phyloP scores from a whole-genome alignment of 1,140 invertebrate genomes.

The Musca domestica region DNA sequence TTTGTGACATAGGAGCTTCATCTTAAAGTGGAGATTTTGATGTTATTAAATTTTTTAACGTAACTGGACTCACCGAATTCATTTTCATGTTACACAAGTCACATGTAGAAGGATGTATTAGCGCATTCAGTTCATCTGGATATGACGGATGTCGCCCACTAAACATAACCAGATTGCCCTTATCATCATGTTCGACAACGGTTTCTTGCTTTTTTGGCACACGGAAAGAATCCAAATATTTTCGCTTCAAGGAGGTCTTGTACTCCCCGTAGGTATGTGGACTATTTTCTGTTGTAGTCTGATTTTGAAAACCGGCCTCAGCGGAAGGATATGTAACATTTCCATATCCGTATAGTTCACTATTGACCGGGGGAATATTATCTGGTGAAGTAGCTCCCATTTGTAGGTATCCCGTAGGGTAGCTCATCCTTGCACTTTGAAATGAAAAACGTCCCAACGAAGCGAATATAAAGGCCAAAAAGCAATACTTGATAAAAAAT shows the following conservation, averaged over 20 bases:
- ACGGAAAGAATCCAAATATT: neutral
- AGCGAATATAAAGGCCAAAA: too few species aligned
- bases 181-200: neutral
- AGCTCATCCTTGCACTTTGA: conserved; percentile 31
- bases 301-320: too few species aligned
- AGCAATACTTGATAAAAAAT: too few species aligned
- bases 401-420: conserved; percentile 30
- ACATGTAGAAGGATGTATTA: conserved; percentile 54
- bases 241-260: neutral
- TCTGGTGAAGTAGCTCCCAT: conserved; percentile 32
- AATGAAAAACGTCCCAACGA: too few species aligned
- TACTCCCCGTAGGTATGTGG: neutral
- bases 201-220: neutral
- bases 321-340: neutral
- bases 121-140: conserved; percentile 52
- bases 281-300: neutral
- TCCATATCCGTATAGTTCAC: neutral
- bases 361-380: conserved; percentile 27
- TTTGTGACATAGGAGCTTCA: too few species aligned
- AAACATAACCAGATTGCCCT: conserved; percentile 18
- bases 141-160: conserved; percentile 39
- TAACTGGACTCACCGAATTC: conserved; percentile 37
- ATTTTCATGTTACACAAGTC: conserved; percentile 52
- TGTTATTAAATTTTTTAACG: too few species aligned
- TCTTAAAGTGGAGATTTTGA: too few species aligned